phyloP scores from a whole-genome alignment of 2,797 vertebrate genomes.

The Dromococcyx pavoninus region DNA sequence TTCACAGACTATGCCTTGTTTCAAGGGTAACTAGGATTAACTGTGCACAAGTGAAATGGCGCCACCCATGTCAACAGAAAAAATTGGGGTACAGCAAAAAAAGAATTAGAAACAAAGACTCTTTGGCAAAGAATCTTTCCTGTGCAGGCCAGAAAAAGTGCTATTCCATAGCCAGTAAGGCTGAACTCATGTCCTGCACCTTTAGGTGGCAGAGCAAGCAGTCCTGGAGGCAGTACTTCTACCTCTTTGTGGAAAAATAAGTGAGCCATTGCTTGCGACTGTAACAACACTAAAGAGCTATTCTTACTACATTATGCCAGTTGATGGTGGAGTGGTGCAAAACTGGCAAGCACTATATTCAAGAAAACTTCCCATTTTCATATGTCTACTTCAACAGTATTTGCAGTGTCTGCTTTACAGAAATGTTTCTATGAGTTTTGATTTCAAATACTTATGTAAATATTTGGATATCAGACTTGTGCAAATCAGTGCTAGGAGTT shows the following conservation, averaged over 20 bases:
- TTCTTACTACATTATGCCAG: neutral
- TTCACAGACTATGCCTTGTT: neutral
- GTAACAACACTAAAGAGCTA: neutral
- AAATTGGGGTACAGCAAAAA: neutral
- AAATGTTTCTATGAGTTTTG: neutral
- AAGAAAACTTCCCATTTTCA: neutral
- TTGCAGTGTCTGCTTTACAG: neutral
- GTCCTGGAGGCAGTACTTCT: neutral
- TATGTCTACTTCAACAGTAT: neutral
- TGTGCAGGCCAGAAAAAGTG: neutral
- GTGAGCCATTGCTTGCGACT: neutral
- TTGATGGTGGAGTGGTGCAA: neutral
- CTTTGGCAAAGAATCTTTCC: neutral
- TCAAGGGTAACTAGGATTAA: neutral
- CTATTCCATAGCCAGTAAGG: neutral
- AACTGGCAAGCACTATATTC: neutral
- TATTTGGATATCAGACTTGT: neutral
- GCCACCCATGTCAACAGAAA: neutral
- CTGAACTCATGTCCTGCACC: neutral
- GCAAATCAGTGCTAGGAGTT: constrained; percentile 7
- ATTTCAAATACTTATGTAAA: neutral
- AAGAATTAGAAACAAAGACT: neutral
- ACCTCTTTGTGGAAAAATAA: neutral
- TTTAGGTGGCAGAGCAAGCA: neutral
- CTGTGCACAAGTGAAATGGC: neutral